A percentile compares a stretch with the other conserved stretches of the same genome.
These are phyloP conservation scores for Watsonalla binaria DNA, from an alignment of 2,888 invertebrate genomes.

Conservation along the genomic window DNA sequence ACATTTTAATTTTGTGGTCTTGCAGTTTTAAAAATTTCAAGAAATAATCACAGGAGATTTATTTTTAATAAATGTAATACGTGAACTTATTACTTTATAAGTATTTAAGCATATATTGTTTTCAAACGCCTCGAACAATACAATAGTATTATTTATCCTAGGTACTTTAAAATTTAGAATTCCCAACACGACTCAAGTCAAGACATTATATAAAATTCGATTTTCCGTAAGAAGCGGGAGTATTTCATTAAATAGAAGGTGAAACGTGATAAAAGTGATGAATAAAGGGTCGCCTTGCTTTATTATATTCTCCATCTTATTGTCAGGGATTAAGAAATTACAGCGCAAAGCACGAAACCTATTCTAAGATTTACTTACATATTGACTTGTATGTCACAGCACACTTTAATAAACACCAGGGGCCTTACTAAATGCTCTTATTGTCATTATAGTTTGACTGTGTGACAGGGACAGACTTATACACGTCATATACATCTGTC, in stretches of 20 bases:
- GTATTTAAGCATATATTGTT: conserved; percentile 9
- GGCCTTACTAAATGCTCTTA: not conserved
- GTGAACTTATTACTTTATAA: no score
- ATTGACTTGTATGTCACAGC: conserved; percentile 77
- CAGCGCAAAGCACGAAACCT: conserved; percentile 53
- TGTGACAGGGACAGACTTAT: no score
- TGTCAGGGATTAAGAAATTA: conserved; percentile 54
- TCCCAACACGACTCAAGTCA: conserved; percentile 36
- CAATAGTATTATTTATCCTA: conserved; percentile 17
- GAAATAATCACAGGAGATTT: no score
- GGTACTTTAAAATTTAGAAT: conserved; percentile 30
- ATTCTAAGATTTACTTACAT: conserved; percentile 60
- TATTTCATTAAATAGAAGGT: conserved; percentile 46
- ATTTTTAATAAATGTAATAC: no score
- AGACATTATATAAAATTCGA: conserved; percentile 44
- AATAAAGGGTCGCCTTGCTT: conserved; percentile 28
- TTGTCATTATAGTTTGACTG: no score
- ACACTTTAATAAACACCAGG: conserved; percentile 54
- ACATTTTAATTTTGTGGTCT: no score
- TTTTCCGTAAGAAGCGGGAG: conserved; percentile 40
- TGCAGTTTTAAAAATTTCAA: no score
- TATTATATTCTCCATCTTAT: conserved; percentile 36
- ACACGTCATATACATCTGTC: no score
- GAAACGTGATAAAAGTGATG: conserved; percentile 45
- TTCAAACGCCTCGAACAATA: conserved; percentile 27